Evolutionary conservation across 2,113 vertebrate species (phyloP).

Genomic region (human): DNA sequence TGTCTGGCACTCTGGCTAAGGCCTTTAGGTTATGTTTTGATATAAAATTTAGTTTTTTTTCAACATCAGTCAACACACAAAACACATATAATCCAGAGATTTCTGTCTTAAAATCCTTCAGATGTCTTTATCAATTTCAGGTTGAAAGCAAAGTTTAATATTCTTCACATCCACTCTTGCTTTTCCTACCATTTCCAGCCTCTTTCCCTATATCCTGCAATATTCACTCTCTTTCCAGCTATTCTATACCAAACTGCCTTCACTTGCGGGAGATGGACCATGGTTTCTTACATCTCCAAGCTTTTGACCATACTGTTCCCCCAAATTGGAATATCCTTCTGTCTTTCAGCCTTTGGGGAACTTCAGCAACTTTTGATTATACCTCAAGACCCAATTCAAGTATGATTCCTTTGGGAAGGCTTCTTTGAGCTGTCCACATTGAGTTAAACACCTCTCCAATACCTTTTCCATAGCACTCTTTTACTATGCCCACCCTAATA

Average conservation of each 20-base stretch:
- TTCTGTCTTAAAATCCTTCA: not conserved
- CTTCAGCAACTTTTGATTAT: not conserved
- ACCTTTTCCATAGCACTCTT: not conserved
- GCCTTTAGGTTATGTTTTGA: not conserved
- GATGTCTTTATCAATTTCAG: not conserved
- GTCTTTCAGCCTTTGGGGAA: not conserved
- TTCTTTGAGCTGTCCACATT: not conserved
- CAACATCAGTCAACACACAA: not conserved
- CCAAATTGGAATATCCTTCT: not conserved
- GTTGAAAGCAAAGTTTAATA: not conserved
- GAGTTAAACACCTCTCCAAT: not conserved
- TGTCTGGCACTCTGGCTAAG: not conserved
- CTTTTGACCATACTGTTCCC: not conserved
- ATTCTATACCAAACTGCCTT: not conserved
- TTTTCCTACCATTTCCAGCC: not conserved
- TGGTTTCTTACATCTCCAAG: not conserved
- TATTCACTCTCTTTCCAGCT: not conserved
- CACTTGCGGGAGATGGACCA: not conserved
- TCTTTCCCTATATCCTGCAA: not conserved
- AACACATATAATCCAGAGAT: not conserved
- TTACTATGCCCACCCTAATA: not conserved
- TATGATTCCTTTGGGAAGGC: not conserved
- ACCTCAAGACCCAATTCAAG: not conserved
- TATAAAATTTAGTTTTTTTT: conserved; percentile 39
- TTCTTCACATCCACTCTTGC: not conserved